phyloP scores from a whole-genome alignment of 1,140 invertebrate species.

The Bombus confusus region DNA sequence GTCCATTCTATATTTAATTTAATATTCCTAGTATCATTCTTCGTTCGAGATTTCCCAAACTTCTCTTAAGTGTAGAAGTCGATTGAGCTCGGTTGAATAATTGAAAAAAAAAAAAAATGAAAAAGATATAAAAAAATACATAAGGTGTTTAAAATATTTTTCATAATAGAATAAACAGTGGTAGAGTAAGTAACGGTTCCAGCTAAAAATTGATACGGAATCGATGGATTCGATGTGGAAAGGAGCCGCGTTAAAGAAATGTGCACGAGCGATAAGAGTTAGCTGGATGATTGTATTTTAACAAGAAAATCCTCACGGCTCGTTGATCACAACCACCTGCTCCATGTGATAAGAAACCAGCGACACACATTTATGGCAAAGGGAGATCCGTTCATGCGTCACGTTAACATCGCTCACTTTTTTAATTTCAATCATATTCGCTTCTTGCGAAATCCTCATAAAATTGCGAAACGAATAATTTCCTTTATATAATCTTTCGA shows the following conservation, averaged over 20 bases:
- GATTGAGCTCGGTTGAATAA: neutral
- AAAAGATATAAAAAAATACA: neutral
- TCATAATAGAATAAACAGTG: neutral
- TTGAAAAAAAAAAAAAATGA: neutral
- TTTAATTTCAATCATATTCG: neutral
- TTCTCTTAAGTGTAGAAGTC: neutral
- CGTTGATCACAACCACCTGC: constrained; percentile 71
- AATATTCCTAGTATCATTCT: neutral
- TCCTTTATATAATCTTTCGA: too few relatives aligned
- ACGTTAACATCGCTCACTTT: neutral
- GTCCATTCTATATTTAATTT: neutral
- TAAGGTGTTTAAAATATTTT: neutral
- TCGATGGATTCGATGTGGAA: constrained; percentile 11
- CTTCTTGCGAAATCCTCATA: neutral
- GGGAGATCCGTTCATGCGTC: neutral
- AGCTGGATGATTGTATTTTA: constrained; percentile 69
- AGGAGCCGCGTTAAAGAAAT: constrained; percentile 52
- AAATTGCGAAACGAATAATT: neutral
- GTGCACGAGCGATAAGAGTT: constrained; percentile 51
- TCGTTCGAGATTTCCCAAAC: neutral
- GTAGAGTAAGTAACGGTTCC: neutral
- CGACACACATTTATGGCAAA: constrained; percentile 34
- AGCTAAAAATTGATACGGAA: constrained; percentile 23
- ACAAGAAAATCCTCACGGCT: constrained; percentile 66
- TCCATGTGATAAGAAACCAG: constrained; percentile 70